Percentiles rank a stretch among this genome's conserved stretches.
phyloP scores from a whole-genome alignment of 2,797 vertebrate genomes.

The Microctenopoma steveboyesi region DNA sequence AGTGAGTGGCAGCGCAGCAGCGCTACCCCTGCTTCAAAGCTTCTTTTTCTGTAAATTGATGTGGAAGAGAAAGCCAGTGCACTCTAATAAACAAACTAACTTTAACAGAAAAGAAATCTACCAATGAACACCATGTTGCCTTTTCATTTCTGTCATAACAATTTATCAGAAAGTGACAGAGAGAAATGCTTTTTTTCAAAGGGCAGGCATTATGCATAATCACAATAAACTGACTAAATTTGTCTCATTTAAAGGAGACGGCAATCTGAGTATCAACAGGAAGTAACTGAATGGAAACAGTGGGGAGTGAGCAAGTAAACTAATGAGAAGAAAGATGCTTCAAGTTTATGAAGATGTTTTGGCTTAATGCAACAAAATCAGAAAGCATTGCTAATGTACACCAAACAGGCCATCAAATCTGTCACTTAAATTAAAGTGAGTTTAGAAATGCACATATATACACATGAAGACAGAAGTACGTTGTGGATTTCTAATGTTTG shows the following conservation, averaged over 20 bases:
- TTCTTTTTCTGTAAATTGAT: slow-evolving; percentile 25
- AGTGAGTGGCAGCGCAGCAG: slow-evolving; percentile 35
- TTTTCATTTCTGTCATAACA: slow-evolving; percentile 22
- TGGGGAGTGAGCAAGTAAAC: slow-evolving; percentile 27
- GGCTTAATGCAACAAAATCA: background rate
- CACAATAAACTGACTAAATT: slow-evolving; percentile 8
- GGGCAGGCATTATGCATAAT: slow-evolving; percentile 8
- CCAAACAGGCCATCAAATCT: background rate
- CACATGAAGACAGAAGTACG: too few relatives aligned
- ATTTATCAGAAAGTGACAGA: slow-evolving; percentile 21
- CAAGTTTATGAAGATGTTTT: slow-evolving; percentile 3
- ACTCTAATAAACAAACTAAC: slow-evolving; percentile 33
- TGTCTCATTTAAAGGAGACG: slow-evolving; percentile 9
- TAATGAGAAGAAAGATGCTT: slow-evolving; percentile 7
- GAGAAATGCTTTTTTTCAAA: slow-evolving; percentile 8
- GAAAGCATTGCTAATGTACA: background rate
- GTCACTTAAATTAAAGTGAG: background rate
- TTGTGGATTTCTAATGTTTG: background rate
- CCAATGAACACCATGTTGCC: slow-evolving; percentile 3
- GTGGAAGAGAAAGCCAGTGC: slow-evolving; percentile 11
- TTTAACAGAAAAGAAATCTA: slow-evolving; percentile 5
- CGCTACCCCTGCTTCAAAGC: slow-evolving; percentile 44
- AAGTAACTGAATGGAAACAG: slow-evolving; percentile 16
- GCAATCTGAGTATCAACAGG: slow-evolving; percentile 30
- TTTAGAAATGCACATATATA: too few relatives aligned